phyloP scores from a whole-genome alignment of 2,888 invertebrate genomes.

The Rugalucina vietnamica region DNA sequence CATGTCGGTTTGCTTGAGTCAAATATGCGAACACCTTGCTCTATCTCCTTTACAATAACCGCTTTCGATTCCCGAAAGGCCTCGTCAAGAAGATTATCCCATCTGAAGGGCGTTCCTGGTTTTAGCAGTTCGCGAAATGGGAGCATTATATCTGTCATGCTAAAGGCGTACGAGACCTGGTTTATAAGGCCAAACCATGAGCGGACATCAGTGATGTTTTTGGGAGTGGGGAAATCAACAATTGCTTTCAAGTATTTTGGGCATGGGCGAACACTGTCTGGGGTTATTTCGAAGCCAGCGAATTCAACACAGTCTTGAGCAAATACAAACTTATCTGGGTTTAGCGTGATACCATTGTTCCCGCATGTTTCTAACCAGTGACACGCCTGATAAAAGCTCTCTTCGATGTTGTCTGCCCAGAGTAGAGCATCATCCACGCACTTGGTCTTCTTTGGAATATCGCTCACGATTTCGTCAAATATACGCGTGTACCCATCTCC shows the following conservation, averaged over 20 bases:
- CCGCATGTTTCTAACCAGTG: slow-evolving; percentile 66
- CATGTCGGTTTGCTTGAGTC: slow-evolving; percentile 59
- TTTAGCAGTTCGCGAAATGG: slow-evolving; percentile 67
- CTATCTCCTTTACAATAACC: neutral
- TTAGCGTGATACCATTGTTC: slow-evolving; percentile 62
- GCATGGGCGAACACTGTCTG: slow-evolving; percentile 57
- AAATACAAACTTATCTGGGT: slow-evolving; percentile 65
- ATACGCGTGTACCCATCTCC: slow-evolving; percentile 66
- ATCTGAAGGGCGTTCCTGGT: slow-evolving; percentile 49
- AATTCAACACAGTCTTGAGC: slow-evolving; percentile 49
- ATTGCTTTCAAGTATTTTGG: slow-evolving; percentile 53
- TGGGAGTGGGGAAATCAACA: slow-evolving; percentile 62
- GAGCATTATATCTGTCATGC: slow-evolving; percentile 52
- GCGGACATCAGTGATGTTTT: slow-evolving; percentile 61
- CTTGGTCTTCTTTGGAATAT: slow-evolving; percentile 70
- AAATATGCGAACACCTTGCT: neutral
- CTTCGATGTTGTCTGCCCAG: slow-evolving; percentile 42
- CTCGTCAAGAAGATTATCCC: slow-evolving; percentile 39
- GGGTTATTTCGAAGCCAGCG: slow-evolving; percentile 56
- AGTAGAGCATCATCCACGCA: slow-evolving; percentile 53
- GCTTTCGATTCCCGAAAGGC: slow-evolving; percentile 43
- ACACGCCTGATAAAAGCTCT: slow-evolving; percentile 59
- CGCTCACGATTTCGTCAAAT: slow-evolving; percentile 67
- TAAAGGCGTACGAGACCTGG: slow-evolving; percentile 66
- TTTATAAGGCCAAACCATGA: slow-evolving; percentile 71